Conservation (phyloP, 2,797 vertebrate species). For the Amphiprion clarkii region DNA sequence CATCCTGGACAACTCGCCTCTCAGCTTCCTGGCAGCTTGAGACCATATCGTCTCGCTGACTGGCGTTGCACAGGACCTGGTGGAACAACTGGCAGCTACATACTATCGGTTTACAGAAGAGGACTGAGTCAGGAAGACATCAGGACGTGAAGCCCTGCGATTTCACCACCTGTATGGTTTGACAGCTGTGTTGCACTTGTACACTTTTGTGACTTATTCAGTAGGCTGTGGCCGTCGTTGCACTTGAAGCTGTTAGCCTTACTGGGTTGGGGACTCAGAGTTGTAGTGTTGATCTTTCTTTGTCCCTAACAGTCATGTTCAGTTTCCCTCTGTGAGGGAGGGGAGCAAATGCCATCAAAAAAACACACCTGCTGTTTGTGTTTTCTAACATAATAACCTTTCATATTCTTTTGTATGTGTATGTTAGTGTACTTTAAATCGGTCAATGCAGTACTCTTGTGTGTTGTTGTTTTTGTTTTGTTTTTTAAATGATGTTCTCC, state of each 20-base stretch:
- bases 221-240: conserved; percentile 60
- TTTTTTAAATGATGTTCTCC: not conserved
- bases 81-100: conserved; percentile 72
- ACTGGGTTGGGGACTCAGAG: conserved; percentile 37
- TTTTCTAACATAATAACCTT: conserved; percentile 11
- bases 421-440: conserved; percentile 35
- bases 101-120: conserved; percentile 60
- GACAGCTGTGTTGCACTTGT: conserved; percentile 76
- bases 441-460: conserved; percentile 45
- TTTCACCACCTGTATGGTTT: conserved; percentile 43
- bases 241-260: conserved; percentile 71
- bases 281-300: conserved; percentile 54
- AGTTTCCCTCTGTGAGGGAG: conserved; percentile 85
- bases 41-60: not conserved
- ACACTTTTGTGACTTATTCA: conserved; percentile 69
- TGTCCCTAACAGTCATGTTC: conserved; percentile 56
- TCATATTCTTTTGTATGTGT: conserved; percentile 15
- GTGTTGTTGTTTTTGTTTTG: not conserved
- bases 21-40: conserved; percentile 73
- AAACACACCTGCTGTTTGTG: conserved; percentile 21
- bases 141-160: conserved; percentile 21
- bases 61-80: conserved; percentile 23
- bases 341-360: conserved; percentile 36
- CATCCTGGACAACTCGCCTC: conserved; percentile 83
- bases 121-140: conserved; percentile 20